These are phyloP conservation scores for Peromyscus maniculatus DNA, from an alignment of 2,113 vertebrate genomes.

Conservation along the genomic window DNA sequence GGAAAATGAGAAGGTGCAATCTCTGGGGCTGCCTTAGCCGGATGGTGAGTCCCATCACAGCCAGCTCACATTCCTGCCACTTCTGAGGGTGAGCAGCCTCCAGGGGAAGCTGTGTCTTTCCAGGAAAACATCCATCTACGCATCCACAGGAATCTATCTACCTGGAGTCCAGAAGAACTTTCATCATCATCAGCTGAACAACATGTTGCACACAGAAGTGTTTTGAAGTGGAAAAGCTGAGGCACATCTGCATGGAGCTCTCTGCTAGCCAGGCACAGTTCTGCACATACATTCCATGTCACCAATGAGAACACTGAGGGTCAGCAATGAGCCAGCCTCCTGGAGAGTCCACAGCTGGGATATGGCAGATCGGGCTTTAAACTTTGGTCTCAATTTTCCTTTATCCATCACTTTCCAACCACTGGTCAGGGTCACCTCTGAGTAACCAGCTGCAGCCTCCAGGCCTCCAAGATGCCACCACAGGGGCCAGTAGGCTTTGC, in stretches of 20 bases:
- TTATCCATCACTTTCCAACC: rapidly evolving
- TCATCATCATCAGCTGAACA: background rate
- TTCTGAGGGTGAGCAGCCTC: background rate
- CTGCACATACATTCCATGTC: background rate
- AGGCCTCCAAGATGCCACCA: background rate
- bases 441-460: background rate
- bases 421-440: background rate
- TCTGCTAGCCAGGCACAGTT: rapidly evolving
- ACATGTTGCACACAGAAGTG: background rate
- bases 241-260: background rate
- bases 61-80: background rate
- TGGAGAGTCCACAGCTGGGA: background rate
- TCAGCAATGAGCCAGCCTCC: background rate
- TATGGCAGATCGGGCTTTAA: background rate
- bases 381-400: background rate
- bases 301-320: background rate
- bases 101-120: background rate
- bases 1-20: background rate
- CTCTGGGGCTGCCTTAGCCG: background rate
- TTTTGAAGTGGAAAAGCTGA: background rate
- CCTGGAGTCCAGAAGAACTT: background rate
- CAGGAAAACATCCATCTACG: background rate
- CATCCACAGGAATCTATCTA: background rate
- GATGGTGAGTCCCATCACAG: background rate
- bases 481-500: background rate